These are phyloP conservation scores for Drosophila yakuba DNA, from an alignment of 1,140 invertebrate genomes.

Conservation along the genomic window DNA sequence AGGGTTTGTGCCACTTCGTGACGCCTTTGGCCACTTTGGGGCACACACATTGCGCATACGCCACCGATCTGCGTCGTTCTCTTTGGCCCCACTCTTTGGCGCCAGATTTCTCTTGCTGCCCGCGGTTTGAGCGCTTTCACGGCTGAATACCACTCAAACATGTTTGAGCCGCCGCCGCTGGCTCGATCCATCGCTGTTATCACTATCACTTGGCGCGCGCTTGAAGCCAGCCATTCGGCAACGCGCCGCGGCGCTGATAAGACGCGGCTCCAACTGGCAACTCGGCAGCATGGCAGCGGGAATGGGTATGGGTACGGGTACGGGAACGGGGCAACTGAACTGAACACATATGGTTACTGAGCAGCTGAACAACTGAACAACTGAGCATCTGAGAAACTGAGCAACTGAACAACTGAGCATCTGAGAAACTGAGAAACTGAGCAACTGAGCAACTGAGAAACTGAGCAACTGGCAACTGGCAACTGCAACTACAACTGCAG, in stretches of 20 bases:
- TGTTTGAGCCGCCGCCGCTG: conserved; percentile 54
- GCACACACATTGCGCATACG: conserved; percentile 34
- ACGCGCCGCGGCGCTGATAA: conserved; percentile 32
- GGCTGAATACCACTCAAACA: conserved; percentile 46
- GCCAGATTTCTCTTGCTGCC: conserved; percentile 1
- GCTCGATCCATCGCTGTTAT: conserved; percentile 51
- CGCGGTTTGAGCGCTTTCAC: conserved; percentile 28
- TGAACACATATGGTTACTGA: no score
- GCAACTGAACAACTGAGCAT: neutral
- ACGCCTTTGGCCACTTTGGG: neutral
- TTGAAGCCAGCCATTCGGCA: conserved; percentile 36
- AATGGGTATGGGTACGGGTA: neutral
- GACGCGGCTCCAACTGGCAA: conserved; percentile 32
- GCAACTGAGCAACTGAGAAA: conserved; percentile 20
- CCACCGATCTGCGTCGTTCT: conserved; percentile 10
- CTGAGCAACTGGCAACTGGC: conserved; percentile 31
- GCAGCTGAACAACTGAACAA: conserved; percentile 5
- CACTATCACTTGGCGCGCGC: conserved; percentile 52
- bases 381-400: no score
- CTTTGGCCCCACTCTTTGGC: neutral
- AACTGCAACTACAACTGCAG: conserved; percentile 34
- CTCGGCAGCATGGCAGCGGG: neutral
- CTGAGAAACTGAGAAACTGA: conserved; percentile 18
- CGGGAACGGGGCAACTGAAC: neutral
- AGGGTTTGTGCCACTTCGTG: conserved; percentile 19